Conservation (phyloP, 2,888 invertebrate genomes). For the Dryococelus australis region DNA sequence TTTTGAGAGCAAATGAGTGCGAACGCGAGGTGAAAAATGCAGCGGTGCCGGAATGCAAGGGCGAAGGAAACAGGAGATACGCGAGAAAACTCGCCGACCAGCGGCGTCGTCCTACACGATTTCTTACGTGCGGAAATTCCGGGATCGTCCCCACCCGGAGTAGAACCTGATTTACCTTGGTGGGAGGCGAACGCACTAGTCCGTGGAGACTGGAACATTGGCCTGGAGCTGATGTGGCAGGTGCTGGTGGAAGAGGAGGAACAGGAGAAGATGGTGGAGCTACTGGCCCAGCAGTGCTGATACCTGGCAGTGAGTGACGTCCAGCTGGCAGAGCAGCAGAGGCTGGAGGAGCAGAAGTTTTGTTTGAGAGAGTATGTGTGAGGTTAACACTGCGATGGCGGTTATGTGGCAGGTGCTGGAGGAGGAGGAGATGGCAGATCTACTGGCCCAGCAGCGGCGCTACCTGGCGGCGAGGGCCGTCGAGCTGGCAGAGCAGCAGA, state of each 20-base stretch:
- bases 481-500: conserved; percentile 59
- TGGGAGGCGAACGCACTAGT: conserved; percentile 51
- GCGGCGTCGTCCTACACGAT: no score
- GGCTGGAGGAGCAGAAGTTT: conserved; percentile 61
- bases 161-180: no score
- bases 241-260: conserved; percentile 58
- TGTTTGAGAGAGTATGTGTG: conserved; percentile 38
- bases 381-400: neutral
- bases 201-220: conserved; percentile 51
- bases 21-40: conserved; percentile 59
- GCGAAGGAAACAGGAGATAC: conserved; percentile 51
- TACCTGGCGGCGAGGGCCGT: conserved; percentile 60
- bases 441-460: conserved; percentile 58
- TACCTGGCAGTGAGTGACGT: conserved; percentile 60
- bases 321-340: conserved; percentile 59
- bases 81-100: no score
- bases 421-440: conserved; percentile 61
- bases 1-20: conserved; percentile 57
- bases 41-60: conserved; percentile 52
- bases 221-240: conserved; percentile 44
- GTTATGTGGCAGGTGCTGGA: conserved; percentile 57
- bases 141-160: no score
- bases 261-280: conserved; percentile 61
- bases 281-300: conserved; percentile 58
- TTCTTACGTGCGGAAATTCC: no score